A percentile compares a stretch with the other conserved stretches of the same genome.
Conservation (phyloP, 1,140 invertebrate genomes). For the Popillia japonica region DNA sequence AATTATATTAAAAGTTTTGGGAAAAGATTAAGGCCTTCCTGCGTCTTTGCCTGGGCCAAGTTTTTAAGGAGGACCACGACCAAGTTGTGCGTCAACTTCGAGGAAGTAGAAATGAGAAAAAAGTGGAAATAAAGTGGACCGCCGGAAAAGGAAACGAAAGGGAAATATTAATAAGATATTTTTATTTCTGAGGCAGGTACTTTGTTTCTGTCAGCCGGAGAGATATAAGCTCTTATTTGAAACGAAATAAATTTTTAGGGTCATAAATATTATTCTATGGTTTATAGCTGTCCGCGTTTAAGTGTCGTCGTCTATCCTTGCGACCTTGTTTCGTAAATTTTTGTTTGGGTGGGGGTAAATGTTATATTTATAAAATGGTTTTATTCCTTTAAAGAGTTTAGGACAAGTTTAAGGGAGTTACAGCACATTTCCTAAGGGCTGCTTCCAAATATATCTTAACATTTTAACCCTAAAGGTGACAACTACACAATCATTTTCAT, state of each 20-base stretch:
- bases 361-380: too few relatives aligned
- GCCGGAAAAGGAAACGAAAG: background rate
- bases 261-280: slow-evolving; percentile 19
- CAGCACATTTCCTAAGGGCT: too few relatives aligned
- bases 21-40: background rate
- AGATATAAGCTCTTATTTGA: slow-evolving; percentile 20
- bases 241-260: slow-evolving; percentile 7
- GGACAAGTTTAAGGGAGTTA: too few relatives aligned
- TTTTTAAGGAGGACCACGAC: background rate
- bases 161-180: slow-evolving; percentile 32
- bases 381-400: too few relatives aligned
- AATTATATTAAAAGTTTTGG: slow-evolving; percentile 22
- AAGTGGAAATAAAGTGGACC: slow-evolving; percentile 23
- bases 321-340: too few relatives aligned
- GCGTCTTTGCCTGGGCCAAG: background rate
- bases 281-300: background rate
- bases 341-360: too few relatives aligned
- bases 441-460: too few relatives aligned
- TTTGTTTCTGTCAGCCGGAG: slow-evolving; percentile 6
- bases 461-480: background rate
- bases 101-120: background rate
- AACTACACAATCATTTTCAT: background rate
- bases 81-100: background rate
- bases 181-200: slow-evolving; percentile 12
- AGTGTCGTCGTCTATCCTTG: background rate